A percentile compares a stretch with the other conserved stretches of the same genome.
These are phyloP conservation scores for Dryomyza anilis DNA, from an alignment of 2,888 invertebrate genomes.

Conservation along the genomic window DNA sequence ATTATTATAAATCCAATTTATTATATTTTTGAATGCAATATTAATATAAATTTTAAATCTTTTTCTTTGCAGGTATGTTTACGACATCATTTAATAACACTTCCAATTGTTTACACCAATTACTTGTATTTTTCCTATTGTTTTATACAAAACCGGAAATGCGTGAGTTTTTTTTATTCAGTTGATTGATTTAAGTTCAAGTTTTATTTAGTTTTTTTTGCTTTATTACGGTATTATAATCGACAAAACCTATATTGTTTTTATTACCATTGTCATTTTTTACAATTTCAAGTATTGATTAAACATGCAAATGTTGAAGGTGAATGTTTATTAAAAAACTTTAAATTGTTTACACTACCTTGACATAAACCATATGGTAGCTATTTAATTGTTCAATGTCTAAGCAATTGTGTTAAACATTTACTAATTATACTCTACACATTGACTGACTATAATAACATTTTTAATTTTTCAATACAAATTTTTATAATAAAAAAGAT, in stretches of 20 bases:
- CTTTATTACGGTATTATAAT: neutral
- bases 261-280: neutral
- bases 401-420: too few species aligned
- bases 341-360: too few species aligned
- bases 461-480: too few species aligned
- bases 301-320: neutral
- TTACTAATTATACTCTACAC: too few species aligned
- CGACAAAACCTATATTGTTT: neutral
- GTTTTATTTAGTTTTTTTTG: neutral
- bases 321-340: too few species aligned
- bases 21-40: too few species aligned
- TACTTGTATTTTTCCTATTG: neutral
- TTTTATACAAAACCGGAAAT: constrained; percentile 22
- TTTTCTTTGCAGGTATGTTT: constrained; percentile 24
- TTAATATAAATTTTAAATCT: neutral
- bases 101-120: neutral
- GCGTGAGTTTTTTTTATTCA: constrained; percentile 23
- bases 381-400: too few species aligned
- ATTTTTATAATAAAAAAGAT: too few species aligned
- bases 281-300: neutral
- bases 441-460: too few species aligned
- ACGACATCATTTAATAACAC: neutral
- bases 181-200: neutral
- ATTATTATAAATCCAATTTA: too few species aligned
- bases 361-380: too few species aligned